phyloP scores from a whole-genome alignment of 2,113 vertebrate genomes.

The Bagarius yarrelli region DNA sequence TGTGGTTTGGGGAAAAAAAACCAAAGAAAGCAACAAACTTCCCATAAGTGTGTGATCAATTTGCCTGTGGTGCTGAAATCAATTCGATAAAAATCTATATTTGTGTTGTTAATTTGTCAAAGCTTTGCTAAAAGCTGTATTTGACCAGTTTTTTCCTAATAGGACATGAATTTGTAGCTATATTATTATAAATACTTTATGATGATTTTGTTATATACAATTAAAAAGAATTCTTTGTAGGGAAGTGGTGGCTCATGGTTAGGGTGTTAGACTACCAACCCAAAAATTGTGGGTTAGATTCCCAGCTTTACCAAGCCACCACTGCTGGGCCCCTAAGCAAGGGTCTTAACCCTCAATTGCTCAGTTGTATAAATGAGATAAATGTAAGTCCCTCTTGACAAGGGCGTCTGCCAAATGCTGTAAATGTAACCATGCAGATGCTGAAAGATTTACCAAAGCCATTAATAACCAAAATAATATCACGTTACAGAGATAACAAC shows the following conservation, averaged over 20 bases:
- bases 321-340: too few relatives aligned
- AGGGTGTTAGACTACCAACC: too few relatives aligned
- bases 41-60: not conserved
- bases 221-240: not conserved
- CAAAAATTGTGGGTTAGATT: too few relatives aligned
- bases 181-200: not conserved
- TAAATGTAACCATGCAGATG: not conserved
- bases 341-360: too few relatives aligned
- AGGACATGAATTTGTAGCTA: not conserved
- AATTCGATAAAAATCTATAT: not conserved
- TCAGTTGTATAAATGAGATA: too few relatives aligned
- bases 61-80: slow-evolving; percentile 1
- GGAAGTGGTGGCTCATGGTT: too few relatives aligned
- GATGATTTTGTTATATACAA: not conserved
- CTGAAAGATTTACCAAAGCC: not conserved
- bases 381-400: too few relatives aligned
- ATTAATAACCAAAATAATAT: not conserved
- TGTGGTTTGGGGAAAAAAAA: not conserved
- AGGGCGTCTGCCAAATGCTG: too few relatives aligned
- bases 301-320: too few relatives aligned
- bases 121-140: not conserved
- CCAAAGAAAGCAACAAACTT: not conserved
- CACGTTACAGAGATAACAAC: not conserved
- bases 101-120: not conserved
- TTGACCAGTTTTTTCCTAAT: not conserved